Evolutionary conservation across 2,888 invertebrate genomes (phyloP), one percentile per base, ranked within the genome.

Genomic region (Eupithecia subumbrata): DNA sequence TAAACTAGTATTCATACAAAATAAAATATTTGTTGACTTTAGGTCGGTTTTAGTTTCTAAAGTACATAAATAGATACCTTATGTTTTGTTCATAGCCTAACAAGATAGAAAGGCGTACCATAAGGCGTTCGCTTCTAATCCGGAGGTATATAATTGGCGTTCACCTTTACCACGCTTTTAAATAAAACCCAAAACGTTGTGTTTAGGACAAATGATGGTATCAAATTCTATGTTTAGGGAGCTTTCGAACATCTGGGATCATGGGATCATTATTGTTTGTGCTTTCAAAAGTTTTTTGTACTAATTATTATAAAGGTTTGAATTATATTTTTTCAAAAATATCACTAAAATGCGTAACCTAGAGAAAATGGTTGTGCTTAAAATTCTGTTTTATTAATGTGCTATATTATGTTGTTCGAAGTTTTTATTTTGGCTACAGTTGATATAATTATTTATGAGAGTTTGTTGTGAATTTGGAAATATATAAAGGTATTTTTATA

Each of bases 191-290:
- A 45, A 70, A 76, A 66, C 71, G 69, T 69, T 73, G 76, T 76
- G 74, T 72, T 76, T 72, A 48, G 67, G 72, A 72, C 77, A 77
- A 77, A 77, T 75, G 70, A 71, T 70, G 72, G 74, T 73, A 73
- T 77, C 74, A 52, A 73, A 71, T 75, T 77, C 66, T 73, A 40
- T 71, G 71, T 71, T 73, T 69, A 43, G 75, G 72, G 64, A 48
- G 69, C 43, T 37, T 72, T 64, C 63, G 40, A 67, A 63, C 76
- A 71, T 63, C 71, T 30, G 67, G 52, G 67, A 40, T 40, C 40
- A 40, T 11, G 67, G 43, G 43, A 43, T 67, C 43, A 43, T 67
- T 67, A 67, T 67, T 67, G 43, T 67, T 67, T 67, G 67, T 22
- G 43, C n/a, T 67, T 67, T 16, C 30, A 64, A 16, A 16, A 2